Conservation (phyloP, 1,140 invertebrate species). For the Epicauta chinensis region DNA sequence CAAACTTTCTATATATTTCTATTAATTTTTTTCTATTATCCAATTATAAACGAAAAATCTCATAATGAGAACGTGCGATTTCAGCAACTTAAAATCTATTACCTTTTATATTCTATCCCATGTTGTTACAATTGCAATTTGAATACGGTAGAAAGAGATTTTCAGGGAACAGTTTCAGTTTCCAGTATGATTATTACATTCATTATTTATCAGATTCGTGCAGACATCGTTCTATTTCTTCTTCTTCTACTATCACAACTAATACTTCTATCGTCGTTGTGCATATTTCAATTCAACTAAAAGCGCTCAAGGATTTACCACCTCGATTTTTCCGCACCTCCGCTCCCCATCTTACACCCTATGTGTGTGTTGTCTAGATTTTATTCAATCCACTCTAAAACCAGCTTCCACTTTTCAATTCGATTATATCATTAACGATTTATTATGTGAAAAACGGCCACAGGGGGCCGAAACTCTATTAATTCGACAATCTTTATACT, state of each 20-base stretch:
- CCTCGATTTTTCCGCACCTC: constrained; percentile 6
- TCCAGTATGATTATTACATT: constrained; percentile 24
- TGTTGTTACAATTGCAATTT: too few species aligned
- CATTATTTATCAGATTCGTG: constrained; percentile 19
- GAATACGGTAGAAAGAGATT: background rate
- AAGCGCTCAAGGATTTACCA: constrained; percentile 6
- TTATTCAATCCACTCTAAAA: constrained; percentile 19
- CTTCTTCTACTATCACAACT: too few species aligned
- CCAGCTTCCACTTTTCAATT: constrained; percentile 12
- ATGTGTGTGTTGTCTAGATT: too few species aligned
- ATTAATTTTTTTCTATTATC: too few species aligned
- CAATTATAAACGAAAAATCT: too few species aligned
- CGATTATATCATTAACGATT: constrained; percentile 13
- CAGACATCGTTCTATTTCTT: background rate
- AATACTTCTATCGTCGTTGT: background rate
- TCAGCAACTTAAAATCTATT: too few species aligned
- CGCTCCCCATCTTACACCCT: constrained; percentile 11
- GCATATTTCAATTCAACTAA: constrained; percentile 18
- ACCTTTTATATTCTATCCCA: too few species aligned
- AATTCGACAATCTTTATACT: constrained; percentile 5
- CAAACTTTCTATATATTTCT: too few species aligned
- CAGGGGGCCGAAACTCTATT: constrained; percentile 3
- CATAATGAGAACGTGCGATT: too few species aligned
- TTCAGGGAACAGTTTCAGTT: constrained; percentile 19
- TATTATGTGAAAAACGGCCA: constrained; percentile 4